These are phyloP conservation scores for Furnarius figulus DNA, from an alignment of 2,113 vertebrate genomes.

Conservation along the genomic window DNA sequence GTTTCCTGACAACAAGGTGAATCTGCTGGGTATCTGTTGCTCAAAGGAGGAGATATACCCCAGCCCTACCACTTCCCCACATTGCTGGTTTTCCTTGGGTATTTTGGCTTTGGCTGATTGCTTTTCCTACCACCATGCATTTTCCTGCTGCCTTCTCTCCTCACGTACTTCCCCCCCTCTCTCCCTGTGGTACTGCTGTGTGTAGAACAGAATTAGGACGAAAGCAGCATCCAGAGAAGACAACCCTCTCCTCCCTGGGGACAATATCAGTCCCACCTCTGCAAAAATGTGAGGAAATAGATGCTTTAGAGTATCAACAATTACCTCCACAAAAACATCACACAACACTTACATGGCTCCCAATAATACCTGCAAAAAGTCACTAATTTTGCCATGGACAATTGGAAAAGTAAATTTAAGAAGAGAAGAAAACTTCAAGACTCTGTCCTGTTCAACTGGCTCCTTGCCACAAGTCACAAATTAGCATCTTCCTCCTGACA, in stretches of 20 bases:
- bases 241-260: background rate
- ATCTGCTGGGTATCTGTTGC: rapidly evolving
- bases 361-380: background rate
- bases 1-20: background rate
- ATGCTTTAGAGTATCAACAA: background rate
- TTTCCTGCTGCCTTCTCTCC: background rate
- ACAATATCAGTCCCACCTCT: rapidly evolving
- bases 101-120: background rate
- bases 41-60: background rate
- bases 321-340: background rate
- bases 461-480: background rate
- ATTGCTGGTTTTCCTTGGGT: background rate
- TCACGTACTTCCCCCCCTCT: background rate
- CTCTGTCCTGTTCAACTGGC: background rate
- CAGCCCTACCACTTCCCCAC: background rate
- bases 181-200: background rate
- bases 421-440: background rate
- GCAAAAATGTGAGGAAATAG: background rate
- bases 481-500: background rate
- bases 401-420: background rate
- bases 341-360: rapidly evolving
- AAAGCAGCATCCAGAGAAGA: background rate
- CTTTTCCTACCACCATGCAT: background rate
- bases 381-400: background rate
- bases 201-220: background rate